Conservation (phyloP, 2,888 invertebrate species). For the Aquatica leii region DNA sequence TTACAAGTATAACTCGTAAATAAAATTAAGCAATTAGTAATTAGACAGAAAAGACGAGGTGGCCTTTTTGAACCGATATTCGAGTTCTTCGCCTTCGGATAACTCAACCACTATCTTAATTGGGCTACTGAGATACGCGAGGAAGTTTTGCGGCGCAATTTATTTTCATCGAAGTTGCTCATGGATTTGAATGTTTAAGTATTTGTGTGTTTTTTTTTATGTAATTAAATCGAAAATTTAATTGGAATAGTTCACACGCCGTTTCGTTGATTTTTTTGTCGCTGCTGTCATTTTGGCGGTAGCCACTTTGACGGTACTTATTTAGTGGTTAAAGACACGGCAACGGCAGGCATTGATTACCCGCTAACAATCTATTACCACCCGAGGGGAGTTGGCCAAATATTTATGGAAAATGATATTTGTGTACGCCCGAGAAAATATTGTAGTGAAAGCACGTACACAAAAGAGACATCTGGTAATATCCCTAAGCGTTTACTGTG, state of each 20-base stretch:
- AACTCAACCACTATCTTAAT: conserved; percentile 41
- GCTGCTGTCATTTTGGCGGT: neutral
- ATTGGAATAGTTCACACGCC: neutral
- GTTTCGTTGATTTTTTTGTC: neutral
- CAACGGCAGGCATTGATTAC: too few relatives aligned
- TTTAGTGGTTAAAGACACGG: too few relatives aligned
- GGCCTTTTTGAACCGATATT: conserved; percentile 25
- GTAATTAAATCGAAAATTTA: too few relatives aligned
- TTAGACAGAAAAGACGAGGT: conserved; percentile 28
- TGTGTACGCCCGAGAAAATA: conserved; percentile 5
- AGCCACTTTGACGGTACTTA: too few relatives aligned
- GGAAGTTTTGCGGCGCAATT: conserved; percentile 27
- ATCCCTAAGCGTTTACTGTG: conserved; percentile 24
- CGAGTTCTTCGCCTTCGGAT: conserved; percentile 27
- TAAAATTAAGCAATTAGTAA: conserved; percentile 42
- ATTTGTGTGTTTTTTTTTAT: conserved; percentile 16
- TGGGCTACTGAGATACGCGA: conserved; percentile 34
- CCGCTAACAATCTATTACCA: neutral
- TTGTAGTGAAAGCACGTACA: conserved; percentile 12
- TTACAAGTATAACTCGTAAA: conserved; percentile 32
- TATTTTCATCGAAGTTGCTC: conserved; percentile 25
- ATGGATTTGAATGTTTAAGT: conserved; percentile 18
- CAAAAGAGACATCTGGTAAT: conserved; percentile 17
- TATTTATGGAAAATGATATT: neutral
- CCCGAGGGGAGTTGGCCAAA: neutral